Evolutionary conservation across 2,113 vertebrate species (phyloP).

Genomic region (Scopus umbretta): DNA sequence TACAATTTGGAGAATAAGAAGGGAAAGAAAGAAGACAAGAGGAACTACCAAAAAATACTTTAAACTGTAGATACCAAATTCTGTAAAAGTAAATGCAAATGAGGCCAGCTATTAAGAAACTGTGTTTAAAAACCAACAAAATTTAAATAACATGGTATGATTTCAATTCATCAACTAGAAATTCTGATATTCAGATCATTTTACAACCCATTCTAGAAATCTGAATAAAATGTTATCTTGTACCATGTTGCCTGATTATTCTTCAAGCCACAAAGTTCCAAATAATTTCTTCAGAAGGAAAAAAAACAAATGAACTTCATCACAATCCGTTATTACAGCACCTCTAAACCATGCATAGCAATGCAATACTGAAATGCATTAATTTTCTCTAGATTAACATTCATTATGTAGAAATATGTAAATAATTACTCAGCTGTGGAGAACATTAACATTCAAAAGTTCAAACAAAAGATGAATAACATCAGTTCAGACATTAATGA

Average conservation of each 20-base stretch:
- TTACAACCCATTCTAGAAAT: background rate
- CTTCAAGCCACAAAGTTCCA: background rate
- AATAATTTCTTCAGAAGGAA: background rate
- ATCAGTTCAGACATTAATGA: background rate
- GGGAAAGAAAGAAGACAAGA: background rate
- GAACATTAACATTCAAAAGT: background rate
- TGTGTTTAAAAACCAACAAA: background rate
- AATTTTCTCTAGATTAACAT: background rate
- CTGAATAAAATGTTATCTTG: background rate
- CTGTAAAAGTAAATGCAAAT: background rate
- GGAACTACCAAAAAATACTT: background rate
- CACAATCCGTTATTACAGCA: background rate
- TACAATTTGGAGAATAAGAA: background rate
- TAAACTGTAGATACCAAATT: background rate
- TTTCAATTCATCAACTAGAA: background rate
- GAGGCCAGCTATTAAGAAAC: background rate
- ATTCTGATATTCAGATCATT: background rate
- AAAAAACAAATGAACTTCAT: background rate
- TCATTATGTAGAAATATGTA: background rate
- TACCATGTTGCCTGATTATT: background rate
- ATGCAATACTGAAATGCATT: accelerated
- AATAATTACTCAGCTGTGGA: background rate
- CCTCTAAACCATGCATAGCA: background rate
- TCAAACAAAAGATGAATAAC: background rate
- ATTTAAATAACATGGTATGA: background rate